phyloP scores from a whole-genome alignment of 64 coral and sea anemone genomes.

The Exaiptasia diaphana region DNA sequence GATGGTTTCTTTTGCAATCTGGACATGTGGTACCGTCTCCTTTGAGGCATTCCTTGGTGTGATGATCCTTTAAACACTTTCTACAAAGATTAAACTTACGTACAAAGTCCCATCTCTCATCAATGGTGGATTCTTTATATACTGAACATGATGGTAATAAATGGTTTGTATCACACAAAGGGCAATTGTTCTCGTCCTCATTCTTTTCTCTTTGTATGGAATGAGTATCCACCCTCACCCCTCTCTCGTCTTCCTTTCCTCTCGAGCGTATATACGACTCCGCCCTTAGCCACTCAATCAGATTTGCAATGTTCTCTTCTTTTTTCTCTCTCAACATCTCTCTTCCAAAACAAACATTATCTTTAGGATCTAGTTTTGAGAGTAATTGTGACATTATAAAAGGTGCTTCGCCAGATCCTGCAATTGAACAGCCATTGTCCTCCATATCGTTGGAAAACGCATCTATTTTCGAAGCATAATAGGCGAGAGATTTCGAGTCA shows the following conservation, averaged over 20 bases:
- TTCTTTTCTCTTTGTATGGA: background rate
- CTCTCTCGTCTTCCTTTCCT: slow-evolving; percentile 21
- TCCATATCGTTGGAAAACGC: slow-evolving; percentile 36
- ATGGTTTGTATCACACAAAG: slow-evolving; percentile 27
- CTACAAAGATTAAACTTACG: background rate
- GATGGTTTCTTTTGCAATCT: slow-evolving; percentile 32
- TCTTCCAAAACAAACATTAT: slow-evolving; percentile 49
- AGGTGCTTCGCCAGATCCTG: slow-evolving; percentile 30
- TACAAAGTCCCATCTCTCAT: slow-evolving; percentile 43
- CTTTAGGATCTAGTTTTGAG: slow-evolving; percentile 54
- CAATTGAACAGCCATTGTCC: slow-evolving; percentile 44
- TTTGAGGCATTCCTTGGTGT: slow-evolving; percentile 52
- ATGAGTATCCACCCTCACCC: too few species aligned
- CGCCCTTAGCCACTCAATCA: slow-evolving; percentile 46
- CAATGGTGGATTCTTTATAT: slow-evolving; percentile 14
- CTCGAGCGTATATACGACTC: slow-evolving; percentile 46
- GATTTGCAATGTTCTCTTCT: slow-evolving; percentile 61
- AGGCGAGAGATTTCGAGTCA: background rate
- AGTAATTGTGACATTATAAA: slow-evolving; percentile 53
- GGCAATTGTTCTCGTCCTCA: background rate
- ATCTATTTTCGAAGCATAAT: background rate
- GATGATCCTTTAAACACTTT: slow-evolving; percentile 41
- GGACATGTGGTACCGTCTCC: slow-evolving; percentile 37
- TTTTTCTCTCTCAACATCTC: slow-evolving; percentile 51
- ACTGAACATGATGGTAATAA: slow-evolving; percentile 21